Base-by-base conservation (phyloP, 1,140 invertebrate genomes). In the Aleiodes sp. region DNA sequence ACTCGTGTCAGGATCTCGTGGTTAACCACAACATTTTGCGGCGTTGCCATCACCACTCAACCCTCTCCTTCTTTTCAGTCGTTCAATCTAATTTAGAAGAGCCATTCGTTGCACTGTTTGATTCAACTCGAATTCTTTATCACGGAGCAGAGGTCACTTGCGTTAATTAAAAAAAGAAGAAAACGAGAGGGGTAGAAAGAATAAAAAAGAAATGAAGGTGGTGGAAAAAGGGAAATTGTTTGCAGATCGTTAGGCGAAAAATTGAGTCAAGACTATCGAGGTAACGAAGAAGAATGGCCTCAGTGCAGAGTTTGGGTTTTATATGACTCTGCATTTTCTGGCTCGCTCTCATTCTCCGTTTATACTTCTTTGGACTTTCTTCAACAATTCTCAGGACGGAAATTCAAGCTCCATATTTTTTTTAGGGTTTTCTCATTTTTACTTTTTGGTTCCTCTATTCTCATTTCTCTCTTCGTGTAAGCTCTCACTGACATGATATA, bases 311-410 rank as follows among this genome's bases (percentile, higher is more conserved):
- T 16, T 16, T 43, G n/a, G 39, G 39, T 43, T 43, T 43, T 43
- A n/a, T 16, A 43, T 43, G 14, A 43, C 39, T 16, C 19, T 56
- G 9, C 24, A 56, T 12, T 16, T n/a, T 14, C 56, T 29, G 56
- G 31, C 7, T 33, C 31, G 12, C 31, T 33, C 12, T 2, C 31
- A 33, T 33, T 33, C 7, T 7, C 2, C 12, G 7, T 10, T 8
- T 33, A 10, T 59, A 59, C 56, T 59, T 59, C 56, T 59, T 59
- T 29, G 56, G 12, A 59, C 26, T 59, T 59, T 59, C 56, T 59
- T 59, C 26, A 26, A 59, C 4, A 12, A 56, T 24, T 26, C 46
- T 3, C 12, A 29, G 28, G 4, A 59, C 2, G n/a, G 28, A 59
- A 14, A 59, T 59, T 59, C 56, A 14, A 59, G n/a, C 28, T 26